Base-by-base conservation (phyloP, 2,797 vertebrate species). In the Siniperca obscura region DNA sequence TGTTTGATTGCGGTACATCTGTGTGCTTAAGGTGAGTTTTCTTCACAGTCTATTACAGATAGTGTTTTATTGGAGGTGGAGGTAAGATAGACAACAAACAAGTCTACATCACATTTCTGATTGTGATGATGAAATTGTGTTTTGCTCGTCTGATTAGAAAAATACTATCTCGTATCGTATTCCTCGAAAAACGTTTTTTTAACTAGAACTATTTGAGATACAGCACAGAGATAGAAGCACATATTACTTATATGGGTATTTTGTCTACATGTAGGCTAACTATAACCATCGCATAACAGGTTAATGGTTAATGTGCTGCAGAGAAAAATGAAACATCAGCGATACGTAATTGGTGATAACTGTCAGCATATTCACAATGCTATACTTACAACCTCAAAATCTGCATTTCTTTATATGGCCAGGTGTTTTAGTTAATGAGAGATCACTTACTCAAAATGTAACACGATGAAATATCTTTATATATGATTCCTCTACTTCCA, bases 1-100 rank as follows among this genome's bases (percentile, higher is more conserved):
- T 89, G 79, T 91, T 90, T 91, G 89, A 82, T 85, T 89, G 88
- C 92, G 83, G 90, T 76, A 30, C 76, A 71, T 90, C 52, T 86
- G 65, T 84, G 71, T 65, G 66, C 25, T 67, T 65, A 79, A 91
- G 90, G 92, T 92, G 80, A 91, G 89, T 84, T 74, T 4, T 74
- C 78, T 83, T 83, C 9, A 80, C 22, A 42, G 19, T 76, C 68
- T 78, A 38, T 75, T 48, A 60, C 19, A 84, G 3, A 60, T 77
- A 36, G 53, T 14, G 19, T 57, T 55, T 40, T 22, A 57, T 25
- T 62, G 19, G 3, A 56, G 34, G 13, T 21, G 44, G 7, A 19
- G 1, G 3, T 27, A 22, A 36, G 9, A 73, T 11, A 3, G 1
- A 0, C 2, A 21, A 8, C 16, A 19, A 14, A 50, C 5, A 11